Conservation (phyloP, 2,797 vertebrate genomes). For the Semotilus atromaculatus region DNA sequence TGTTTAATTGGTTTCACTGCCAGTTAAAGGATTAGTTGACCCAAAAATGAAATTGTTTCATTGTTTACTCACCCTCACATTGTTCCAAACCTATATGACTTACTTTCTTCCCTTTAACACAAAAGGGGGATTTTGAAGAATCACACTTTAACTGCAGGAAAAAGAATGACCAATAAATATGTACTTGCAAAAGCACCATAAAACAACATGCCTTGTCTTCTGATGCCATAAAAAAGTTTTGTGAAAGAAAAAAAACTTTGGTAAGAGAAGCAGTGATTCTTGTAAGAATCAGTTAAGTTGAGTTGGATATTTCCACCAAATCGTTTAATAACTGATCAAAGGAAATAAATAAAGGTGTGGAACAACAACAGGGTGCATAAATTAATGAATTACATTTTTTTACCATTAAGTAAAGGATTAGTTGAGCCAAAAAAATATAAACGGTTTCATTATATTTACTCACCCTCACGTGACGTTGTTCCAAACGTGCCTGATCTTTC, state of each 20-base stretch:
- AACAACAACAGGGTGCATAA: background rate
- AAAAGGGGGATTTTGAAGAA: background rate
- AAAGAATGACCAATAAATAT: background rate
- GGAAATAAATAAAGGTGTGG: background rate
- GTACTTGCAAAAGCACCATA: background rate
- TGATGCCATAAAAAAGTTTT: background rate
- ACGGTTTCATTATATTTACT: background rate
- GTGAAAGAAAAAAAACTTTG: background rate
- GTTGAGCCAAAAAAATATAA: background rate
- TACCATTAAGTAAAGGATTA: background rate
- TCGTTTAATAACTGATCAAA: background rate
- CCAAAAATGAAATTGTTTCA: background rate
- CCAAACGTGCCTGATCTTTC: background rate
- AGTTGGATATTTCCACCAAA: background rate
- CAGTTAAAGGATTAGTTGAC: slow-evolving; percentile 2
- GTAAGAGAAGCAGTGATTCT: background rate
- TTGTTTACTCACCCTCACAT: background rate
- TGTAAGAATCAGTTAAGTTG: no score
- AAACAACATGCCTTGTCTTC: background rate
- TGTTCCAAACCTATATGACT: background rate
- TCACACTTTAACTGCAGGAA: background rate
- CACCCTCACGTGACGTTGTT: background rate
- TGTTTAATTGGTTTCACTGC: slow-evolving; percentile 21
- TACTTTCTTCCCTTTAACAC: background rate
- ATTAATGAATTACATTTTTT: background rate